Percentiles rank a stretch among this genome's conserved stretches.
Conservation (phyloP, 2,888 invertebrate genomes). For the Acleris emargana region DNA sequence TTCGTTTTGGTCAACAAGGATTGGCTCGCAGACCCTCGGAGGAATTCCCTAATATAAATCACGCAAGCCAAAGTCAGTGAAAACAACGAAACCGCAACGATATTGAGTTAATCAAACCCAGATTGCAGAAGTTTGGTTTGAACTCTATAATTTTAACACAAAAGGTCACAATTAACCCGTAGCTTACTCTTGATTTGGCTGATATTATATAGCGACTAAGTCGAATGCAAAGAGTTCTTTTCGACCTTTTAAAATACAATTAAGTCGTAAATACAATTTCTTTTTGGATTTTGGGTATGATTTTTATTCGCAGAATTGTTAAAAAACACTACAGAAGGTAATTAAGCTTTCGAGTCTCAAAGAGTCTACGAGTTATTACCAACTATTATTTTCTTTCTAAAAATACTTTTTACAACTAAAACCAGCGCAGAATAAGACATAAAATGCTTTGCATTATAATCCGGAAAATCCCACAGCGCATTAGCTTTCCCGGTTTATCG, state of each 20-base stretch:
- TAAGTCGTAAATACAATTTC: too few relatives aligned
- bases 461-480: slow-evolving; percentile 8
- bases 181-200: too few relatives aligned
- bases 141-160: too few relatives aligned
- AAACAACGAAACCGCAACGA: slow-evolving; percentile 25
- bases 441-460: slow-evolving; percentile 6
- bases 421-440: background rate
- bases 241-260: too few relatives aligned
- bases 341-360: too few relatives aligned
- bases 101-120: slow-evolving; percentile 28
- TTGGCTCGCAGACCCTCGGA: slow-evolving; percentile 15
- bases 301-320: too few relatives aligned
- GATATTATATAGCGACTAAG: too few relatives aligned
- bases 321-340: too few relatives aligned
- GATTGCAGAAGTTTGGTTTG: background rate
- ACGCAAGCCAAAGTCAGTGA: slow-evolving; percentile 15
- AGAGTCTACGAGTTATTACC: too few relatives aligned
- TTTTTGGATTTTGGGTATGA: too few relatives aligned
- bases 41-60: slow-evolving; percentile 34
- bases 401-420: background rate
- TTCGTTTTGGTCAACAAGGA: slow-evolving; percentile 13
- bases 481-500: slow-evolving; percentile 10
- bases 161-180: too few relatives aligned
- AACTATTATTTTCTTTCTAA: background rate
- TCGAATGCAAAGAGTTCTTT: too few relatives aligned